Conservation (phyloP, 2,113 vertebrate genomes). For the Vulpes vulpes region DNA sequence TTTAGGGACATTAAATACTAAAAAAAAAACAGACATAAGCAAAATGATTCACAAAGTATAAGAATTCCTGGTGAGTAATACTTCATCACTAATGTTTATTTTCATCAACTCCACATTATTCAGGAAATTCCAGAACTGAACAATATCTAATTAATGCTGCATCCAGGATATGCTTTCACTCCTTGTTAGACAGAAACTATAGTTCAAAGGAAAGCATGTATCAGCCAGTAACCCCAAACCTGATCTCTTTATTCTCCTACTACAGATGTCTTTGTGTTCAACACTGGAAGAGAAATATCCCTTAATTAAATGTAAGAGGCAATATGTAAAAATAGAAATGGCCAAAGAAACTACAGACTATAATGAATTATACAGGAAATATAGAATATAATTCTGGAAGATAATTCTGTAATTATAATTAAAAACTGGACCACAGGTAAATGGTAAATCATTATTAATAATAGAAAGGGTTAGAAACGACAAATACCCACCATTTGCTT, state of each 20-base stretch:
- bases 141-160: background rate
- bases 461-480: background rate
- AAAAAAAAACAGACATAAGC: background rate
- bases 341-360: background rate
- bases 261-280: background rate
- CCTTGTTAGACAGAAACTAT: background rate
- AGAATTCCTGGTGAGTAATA: conserved; percentile 17
- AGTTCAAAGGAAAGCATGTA: background rate
- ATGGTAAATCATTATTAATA: background rate
- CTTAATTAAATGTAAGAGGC: conserved; percentile 20
- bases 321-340: conserved; percentile 19
- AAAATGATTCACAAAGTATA: background rate
- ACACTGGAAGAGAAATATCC: background rate
- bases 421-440: background rate
- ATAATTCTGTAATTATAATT: conserved; percentile 17
- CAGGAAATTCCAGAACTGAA: conserved; percentile 5
- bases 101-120: conserved; percentile 31
- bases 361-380: background rate
- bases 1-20: background rate
- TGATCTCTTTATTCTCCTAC: background rate
- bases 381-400: background rate
- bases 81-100: conserved; percentile 39
- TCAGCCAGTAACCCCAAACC: background rate
- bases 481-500: too few relatives aligned
- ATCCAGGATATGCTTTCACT: background rate